Evolutionary conservation across 2,113 vertebrate genomes (phyloP), one percentile per base, ranked within the genome.

Genomic region (Sebastes schlegelii): DNA sequence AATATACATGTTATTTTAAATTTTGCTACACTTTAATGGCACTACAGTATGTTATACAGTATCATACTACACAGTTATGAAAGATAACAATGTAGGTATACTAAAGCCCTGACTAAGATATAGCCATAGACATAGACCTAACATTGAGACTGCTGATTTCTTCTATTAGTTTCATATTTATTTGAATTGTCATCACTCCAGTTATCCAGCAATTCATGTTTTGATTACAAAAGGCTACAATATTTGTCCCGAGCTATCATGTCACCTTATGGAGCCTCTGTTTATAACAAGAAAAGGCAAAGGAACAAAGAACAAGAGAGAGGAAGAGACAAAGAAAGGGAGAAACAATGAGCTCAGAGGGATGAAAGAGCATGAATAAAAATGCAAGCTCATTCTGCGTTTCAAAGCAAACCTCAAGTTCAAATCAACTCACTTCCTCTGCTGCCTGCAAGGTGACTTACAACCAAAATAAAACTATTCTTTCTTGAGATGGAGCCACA

Each of bases 381-480:
- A 90, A 83, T 63, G 83, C 80, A 82, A 86, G 77, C 84, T 91
- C 86, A 88, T 87, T 90, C 63, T 80, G 52, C 45, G 11, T 72
- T 84, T 89, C 85, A 90, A 86, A 90, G 84, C 81, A 86, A 90
- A 88, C 80, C 80, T 88, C 74, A 73, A 52, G 70, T 91, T 94
- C 89, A 90, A 76, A 90, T 86, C 69, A 3, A 55, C 69, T 83
- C 77, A 69, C 74, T 88, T 74, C 75, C 64, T 71, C 79, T 12
- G 69, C 43, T 83, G 79, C 85, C 84, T 86, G 77, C 89, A 91
- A 92, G 91, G 91, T 93, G 92, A 93, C 92, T 91, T 92, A 81
- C 78, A 83, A 64, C 85, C 79, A 84, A 85, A 91, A 87, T 85
- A 84, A 92, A 90, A 86, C 64, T 58, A 67, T 84, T 86, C 81